Percentiles rank a stretch among this genome's conserved stretches.
Conservation (phyloP, 2,888 invertebrate genomes). For the Atethmia centrago region DNA sequence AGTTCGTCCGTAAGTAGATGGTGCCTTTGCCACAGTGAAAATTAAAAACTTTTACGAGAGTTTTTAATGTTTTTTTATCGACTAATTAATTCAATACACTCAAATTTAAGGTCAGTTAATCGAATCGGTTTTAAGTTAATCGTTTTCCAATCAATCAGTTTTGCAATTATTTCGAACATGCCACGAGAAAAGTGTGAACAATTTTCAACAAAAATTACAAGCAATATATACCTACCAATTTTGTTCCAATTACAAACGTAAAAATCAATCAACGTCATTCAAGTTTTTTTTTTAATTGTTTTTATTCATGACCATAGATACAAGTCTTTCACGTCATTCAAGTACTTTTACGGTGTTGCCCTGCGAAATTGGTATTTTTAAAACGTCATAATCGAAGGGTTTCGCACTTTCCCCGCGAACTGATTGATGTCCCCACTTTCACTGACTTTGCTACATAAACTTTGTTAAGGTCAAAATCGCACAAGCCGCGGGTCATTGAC, state of each 20-base stretch:
- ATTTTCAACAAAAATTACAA: slow-evolving; percentile 12
- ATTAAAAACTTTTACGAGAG: slow-evolving; percentile 28
- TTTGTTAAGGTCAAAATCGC: slow-evolving; percentile 72
- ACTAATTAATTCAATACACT: slow-evolving; percentile 22
- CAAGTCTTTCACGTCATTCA: slow-evolving; percentile 5
- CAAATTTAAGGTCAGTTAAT: slow-evolving; percentile 26
- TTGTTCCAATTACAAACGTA: neutral
- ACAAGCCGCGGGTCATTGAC: slow-evolving; percentile 68
- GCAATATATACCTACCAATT: neutral
- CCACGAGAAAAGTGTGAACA: slow-evolving; percentile 22
- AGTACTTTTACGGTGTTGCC: slow-evolving; percentile 13
- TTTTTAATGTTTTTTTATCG: slow-evolving; percentile 29
- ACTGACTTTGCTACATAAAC: slow-evolving; percentile 75
- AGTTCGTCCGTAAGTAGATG: neutral
- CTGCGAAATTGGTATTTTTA: slow-evolving; percentile 16
- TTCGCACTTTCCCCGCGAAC: slow-evolving; percentile 72
- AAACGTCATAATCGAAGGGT: slow-evolving; percentile 68
- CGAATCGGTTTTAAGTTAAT: slow-evolving; percentile 20
- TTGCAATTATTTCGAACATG: slow-evolving; percentile 22
- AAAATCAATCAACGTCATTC: slow-evolving; percentile 27
- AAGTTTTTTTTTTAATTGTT: neutral
- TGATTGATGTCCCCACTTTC: slow-evolving; percentile 79
- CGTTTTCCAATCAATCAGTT: slow-evolving; percentile 19
- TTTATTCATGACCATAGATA: too few relatives aligned
- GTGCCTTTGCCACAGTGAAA: neutral